A percentile compares a stretch with the other conserved stretches of the same genome.
Evolutionary conservation across 2,888 invertebrate species (phyloP).

Genomic region (Eupithecia centaureata): DNA sequence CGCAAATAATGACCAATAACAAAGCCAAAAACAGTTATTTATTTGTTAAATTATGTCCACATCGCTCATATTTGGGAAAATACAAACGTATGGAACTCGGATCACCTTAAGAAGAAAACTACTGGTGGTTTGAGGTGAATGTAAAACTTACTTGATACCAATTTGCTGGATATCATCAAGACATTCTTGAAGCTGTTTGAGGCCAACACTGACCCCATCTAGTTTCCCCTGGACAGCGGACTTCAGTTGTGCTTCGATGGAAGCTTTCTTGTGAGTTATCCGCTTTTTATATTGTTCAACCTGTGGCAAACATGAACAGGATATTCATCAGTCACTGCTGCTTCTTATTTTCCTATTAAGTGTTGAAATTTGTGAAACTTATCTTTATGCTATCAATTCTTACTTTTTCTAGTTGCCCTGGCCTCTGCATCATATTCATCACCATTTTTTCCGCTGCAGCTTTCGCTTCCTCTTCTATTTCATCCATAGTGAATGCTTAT

Average conservation of each 20-base stretch:
- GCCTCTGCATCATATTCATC: constrained; percentile 95
- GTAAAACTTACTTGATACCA: constrained; percentile 70
- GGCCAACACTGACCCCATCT: constrained; percentile 97
- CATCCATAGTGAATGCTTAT: constrained; percentile 82
- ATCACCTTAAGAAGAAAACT: no score
- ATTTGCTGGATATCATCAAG: constrained; percentile 92
- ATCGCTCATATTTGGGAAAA: no score
- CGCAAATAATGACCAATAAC: no score
- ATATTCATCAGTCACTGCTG: not conserved
- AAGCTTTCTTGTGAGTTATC: constrained; percentile 91
- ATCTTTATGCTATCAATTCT: not conserved
- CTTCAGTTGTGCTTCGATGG: constrained; percentile 97
- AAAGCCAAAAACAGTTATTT: no score
- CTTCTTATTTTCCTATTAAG: not conserved
- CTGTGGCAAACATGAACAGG: constrained; percentile 53
- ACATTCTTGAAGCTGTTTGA: constrained; percentile 94
- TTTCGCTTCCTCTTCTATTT: constrained; percentile 91
- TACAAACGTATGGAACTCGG: no score
- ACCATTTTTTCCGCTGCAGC: constrained; percentile 92
- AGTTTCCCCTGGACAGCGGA: constrained; percentile 99
- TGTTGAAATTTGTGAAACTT: not conserved
- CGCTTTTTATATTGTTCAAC: constrained; percentile 91
- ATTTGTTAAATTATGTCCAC: no score
- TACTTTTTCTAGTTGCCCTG: constrained; percentile 97
- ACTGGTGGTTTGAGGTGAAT: not conserved